Evolutionary conservation across 53 echinoderm and acorn worm genomes (phyloP).

Genomic region (Actinopyga echinites): DNA sequence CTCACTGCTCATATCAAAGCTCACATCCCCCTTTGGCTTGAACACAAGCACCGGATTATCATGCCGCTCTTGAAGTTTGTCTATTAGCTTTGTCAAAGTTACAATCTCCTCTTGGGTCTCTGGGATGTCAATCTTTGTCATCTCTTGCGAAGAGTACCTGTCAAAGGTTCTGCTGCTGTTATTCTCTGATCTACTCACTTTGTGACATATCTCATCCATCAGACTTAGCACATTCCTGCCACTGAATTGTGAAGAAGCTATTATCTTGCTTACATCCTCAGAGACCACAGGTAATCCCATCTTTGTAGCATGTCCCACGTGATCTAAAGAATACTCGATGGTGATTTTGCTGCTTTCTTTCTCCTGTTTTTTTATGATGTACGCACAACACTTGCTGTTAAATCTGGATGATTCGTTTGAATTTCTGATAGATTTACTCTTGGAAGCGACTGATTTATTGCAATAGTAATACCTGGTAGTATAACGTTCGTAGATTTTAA

Average conservation of each 20-base stretch:
- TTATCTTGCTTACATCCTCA: not conserved
- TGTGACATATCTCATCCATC: not conserved
- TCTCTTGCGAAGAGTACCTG: too few relatives aligned
- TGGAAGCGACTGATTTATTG: slow-evolving; percentile 6
- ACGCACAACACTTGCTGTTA: not conserved
- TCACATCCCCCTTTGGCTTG: slow-evolving; percentile 6
- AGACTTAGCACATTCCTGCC: not conserved
- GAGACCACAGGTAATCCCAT: not conserved
- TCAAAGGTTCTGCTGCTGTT: too few relatives aligned
- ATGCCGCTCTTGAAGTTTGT: not conserved
- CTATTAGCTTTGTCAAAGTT: not conserved
- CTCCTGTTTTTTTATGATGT: slow-evolving; percentile 12
- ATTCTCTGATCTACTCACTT: not conserved
- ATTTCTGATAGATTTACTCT: slow-evolving; percentile 5
- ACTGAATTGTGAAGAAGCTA: not conserved
- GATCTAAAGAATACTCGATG: slow-evolving; percentile 20
- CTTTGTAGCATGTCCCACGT: slow-evolving; percentile 16
- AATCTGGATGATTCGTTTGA: not conserved
- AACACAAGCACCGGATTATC: slow-evolving; percentile 3
- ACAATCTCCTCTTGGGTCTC: not conserved
- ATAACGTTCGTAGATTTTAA: not conserved
- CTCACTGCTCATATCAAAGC: slow-evolving; percentile 16
- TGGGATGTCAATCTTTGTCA: not conserved
- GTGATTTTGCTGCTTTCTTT: not conserved
- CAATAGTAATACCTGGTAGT: slow-evolving; percentile 20